Percentiles rank a stretch among this genome's conserved stretches.
Conservation (phyloP, 2,888 invertebrate species). For the Tenodera sinensis region DNA sequence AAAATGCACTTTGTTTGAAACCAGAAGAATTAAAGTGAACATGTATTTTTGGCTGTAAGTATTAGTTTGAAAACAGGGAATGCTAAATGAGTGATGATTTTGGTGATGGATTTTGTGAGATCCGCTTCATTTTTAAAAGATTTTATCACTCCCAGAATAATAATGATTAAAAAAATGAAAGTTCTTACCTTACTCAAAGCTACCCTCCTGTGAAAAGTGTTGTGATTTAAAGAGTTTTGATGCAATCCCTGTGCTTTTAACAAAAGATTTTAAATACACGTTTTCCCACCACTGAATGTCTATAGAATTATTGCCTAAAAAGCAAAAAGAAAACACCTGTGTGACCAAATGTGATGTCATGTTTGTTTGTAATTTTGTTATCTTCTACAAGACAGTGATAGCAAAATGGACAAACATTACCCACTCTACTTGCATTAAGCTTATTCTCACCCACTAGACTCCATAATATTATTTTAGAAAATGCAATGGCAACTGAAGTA, state of each 20-base stretch:
- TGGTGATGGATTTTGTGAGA: not conserved
- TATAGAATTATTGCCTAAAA: no score
- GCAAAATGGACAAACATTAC: not conserved
- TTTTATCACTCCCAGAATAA: not conserved
- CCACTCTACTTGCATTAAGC: not conserved
- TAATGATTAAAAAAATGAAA: not conserved
- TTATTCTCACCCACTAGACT: not conserved
- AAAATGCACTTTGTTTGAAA: conserved; percentile 11
- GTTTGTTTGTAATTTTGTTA: not conserved
- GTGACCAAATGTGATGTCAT: no score
- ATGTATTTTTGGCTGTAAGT: conserved; percentile 15
- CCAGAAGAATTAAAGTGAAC: conserved; percentile 17
- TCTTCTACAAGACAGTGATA: not conserved
- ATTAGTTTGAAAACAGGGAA: not conserved
- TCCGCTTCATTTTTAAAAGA: not conserved
- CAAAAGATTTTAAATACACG: not conserved
- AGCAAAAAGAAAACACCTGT: no score
- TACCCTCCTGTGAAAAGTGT: not conserved
- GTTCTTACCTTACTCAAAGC: not conserved
- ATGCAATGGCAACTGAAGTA: not conserved
- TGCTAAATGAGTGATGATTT: not conserved
- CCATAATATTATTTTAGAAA: not conserved
- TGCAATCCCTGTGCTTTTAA: not conserved
- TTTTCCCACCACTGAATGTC: no score
- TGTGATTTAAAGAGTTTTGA: not conserved